These are phyloP conservation scores for Drosophila tanythrix DNA, from an alignment of 2,888 invertebrate species.

Conservation along the genomic window DNA sequence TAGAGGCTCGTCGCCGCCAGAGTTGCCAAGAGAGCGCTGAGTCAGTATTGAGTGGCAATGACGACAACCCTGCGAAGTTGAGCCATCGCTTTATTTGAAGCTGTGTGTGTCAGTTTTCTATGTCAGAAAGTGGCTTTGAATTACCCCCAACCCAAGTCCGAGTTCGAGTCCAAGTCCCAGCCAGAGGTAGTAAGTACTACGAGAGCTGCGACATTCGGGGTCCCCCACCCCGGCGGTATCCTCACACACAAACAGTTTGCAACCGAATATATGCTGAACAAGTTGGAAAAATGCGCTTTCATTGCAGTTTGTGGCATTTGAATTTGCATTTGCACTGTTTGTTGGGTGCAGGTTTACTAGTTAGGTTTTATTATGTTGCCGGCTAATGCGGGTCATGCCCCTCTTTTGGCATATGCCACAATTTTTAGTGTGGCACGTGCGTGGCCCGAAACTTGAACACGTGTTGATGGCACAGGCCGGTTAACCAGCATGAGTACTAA, in stretches of 20 bases:
- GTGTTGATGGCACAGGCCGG: constrained; percentile 33
- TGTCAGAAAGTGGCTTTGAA: constrained; percentile 65
- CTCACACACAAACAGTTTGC: constrained; percentile 48
- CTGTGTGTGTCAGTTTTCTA: constrained; percentile 59
- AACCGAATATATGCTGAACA: constrained; percentile 72
- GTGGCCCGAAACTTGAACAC: constrained; percentile 49
- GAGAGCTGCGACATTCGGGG: constrained; percentile 12
- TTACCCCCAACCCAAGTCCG: constrained; percentile 39
- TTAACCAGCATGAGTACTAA: constrained; percentile 45
- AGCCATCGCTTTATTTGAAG: constrained; percentile 30
- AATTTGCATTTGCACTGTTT: constrained; percentile 8
- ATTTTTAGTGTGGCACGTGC: constrained; percentile 61
- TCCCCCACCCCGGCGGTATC: constrained; percentile 30
- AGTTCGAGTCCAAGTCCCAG: constrained; percentile 5
- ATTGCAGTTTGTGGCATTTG: constrained; percentile 67
- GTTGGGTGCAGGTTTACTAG: constrained; percentile 20
- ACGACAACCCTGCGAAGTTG: constrained; percentile 52
- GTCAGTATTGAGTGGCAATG: constrained; percentile 42
- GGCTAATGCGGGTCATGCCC: constrained; percentile 67
- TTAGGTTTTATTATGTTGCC: constrained; percentile 24
- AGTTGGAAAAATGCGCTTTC: constrained; percentile 73
- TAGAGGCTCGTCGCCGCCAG: constrained; percentile 49
- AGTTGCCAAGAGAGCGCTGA: constrained; percentile 56
- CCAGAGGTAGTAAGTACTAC: constrained; percentile 10
- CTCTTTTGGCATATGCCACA: constrained; percentile 47